Evolutionary conservation across 2,113 vertebrate species (phyloP).

Genomic region (Planiliza haematocheilus): DNA sequence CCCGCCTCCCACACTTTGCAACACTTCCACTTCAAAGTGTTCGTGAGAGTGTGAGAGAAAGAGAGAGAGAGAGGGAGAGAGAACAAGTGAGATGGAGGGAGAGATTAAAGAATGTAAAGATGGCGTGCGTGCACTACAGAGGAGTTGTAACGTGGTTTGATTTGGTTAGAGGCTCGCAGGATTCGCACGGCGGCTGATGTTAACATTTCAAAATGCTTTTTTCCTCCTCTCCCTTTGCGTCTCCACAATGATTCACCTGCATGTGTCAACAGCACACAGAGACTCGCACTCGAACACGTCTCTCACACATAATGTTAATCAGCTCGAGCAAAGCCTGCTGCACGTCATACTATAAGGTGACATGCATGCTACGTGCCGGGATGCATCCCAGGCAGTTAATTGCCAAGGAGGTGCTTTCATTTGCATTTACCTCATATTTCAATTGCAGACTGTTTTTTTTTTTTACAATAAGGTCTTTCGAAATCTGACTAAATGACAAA

Average conservation of each 20-base stretch:
- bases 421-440: slow-evolving; percentile 8
- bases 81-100: slow-evolving; percentile 12
- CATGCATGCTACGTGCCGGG: slow-evolving; percentile 15
- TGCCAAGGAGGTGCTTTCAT: slow-evolving; percentile 11
- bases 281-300: slow-evolving; percentile 2
- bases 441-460: not conserved
- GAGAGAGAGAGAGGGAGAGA: no score
- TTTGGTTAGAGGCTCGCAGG: slow-evolving; percentile 36
- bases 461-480: not conserved
- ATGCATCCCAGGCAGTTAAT: slow-evolving; percentile 9
- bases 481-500: slow-evolving; percentile 9
- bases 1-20: slow-evolving; percentile 64
- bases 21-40: slow-evolving; percentile 65
- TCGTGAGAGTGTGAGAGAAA: not conserved
- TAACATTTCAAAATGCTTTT: slow-evolving; percentile 24
- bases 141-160: slow-evolving; percentile 21
- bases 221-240: not conserved
- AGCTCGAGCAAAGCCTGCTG: not conserved
- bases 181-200: slow-evolving; percentile 41
- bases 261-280: slow-evolving; percentile 3
- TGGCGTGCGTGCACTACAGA: slow-evolving; percentile 21
- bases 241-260: slow-evolving; percentile 38
- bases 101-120: slow-evolving; percentile 45
- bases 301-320: slow-evolving; percentile 33
- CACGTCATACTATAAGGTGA: slow-evolving; percentile 29